phyloP scores from a whole-genome alignment of 2,888 invertebrate genomes.

The Phymatocera aterrima region DNA sequence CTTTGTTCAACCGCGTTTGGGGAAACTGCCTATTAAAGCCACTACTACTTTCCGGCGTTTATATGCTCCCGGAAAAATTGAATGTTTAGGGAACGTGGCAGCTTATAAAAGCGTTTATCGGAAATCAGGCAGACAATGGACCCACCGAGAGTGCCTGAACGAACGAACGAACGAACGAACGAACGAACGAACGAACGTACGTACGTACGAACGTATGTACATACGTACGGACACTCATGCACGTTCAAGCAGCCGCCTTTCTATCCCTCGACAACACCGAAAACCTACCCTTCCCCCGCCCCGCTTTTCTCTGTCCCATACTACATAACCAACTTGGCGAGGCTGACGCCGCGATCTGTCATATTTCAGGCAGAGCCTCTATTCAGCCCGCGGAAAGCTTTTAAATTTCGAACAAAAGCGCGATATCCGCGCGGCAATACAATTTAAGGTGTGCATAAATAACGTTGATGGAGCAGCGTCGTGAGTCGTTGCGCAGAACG shows the following conservation, averaged over 20 bases:
- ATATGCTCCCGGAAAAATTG: slow-evolving; percentile 42
- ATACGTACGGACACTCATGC: slow-evolving; percentile 46
- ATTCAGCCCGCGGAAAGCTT: slow-evolving; percentile 58
- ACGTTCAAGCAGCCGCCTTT: slow-evolving; percentile 28
- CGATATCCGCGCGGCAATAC: slow-evolving; percentile 53
- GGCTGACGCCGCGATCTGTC: slow-evolving; percentile 56
- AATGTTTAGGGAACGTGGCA: slow-evolving; percentile 49
- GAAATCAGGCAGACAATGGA: slow-evolving; percentile 48
- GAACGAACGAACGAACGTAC: slow-evolving; percentile 43
- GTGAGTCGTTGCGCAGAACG: not conserved
- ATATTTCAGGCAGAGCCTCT: slow-evolving; percentile 58
- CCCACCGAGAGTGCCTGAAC: slow-evolving; percentile 37
- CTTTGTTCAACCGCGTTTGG: slow-evolving; percentile 15
- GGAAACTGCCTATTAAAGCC: slow-evolving; percentile 30
- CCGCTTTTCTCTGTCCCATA: slow-evolving; percentile 4
- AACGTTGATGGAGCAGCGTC: slow-evolving; percentile 54
- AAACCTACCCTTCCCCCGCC: slow-evolving; percentile 16
- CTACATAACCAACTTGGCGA: slow-evolving; percentile 27
- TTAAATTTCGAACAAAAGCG: slow-evolving; percentile 59
- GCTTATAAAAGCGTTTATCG: slow-evolving; percentile 51
- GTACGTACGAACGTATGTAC: not conserved
- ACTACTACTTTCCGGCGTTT: slow-evolving; percentile 38
- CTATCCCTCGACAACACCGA: slow-evolving; percentile 27
- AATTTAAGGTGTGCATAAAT: slow-evolving; percentile 60
- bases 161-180: slow-evolving; percentile 49